A percentile compares a stretch with the other conserved stretches of the same genome.
Conservation (phyloP, 1,140 invertebrate species). For the Anthonomus grandis region DNA sequence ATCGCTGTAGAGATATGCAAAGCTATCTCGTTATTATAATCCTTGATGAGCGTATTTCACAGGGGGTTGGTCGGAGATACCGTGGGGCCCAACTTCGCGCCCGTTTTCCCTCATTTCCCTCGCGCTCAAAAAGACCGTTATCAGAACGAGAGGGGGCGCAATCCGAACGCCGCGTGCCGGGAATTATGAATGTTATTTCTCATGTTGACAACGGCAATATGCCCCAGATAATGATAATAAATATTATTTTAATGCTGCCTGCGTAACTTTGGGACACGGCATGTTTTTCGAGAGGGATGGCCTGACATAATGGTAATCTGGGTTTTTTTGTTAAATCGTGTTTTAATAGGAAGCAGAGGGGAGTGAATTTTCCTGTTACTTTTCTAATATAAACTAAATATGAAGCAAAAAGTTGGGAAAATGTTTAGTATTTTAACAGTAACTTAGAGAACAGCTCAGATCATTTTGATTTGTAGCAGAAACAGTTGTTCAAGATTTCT, state of each 20-base stretch:
- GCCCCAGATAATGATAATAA: conserved; percentile 35
- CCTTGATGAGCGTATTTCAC: conserved; percentile 44
- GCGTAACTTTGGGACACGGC: conserved; percentile 15
- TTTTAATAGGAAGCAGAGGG: too few species aligned
- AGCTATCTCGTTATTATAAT: conserved; percentile 46
- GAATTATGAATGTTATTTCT: conserved; percentile 40
- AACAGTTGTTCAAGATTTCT: too few species aligned
- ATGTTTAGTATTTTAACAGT: too few species aligned
- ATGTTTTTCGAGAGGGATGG: conserved; percentile 18
- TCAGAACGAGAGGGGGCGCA: conserved; percentile 23
- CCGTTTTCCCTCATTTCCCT: conserved; percentile 13
- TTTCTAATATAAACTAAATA: too few species aligned
- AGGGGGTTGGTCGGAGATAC: conserved; percentile 19
- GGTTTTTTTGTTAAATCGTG: too few species aligned
- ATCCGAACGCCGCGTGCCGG: conserved; percentile 29
- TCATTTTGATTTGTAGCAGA: too few species aligned
- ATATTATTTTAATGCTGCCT: conserved; percentile 35
- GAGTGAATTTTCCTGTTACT: too few species aligned
- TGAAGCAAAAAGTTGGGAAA: too few species aligned
- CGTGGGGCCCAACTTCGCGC: conserved; percentile 13
- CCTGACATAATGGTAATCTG: too few species aligned
- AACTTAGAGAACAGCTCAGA: too few species aligned
- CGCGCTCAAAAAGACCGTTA: conserved; percentile 25
- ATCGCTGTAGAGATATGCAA: conserved; percentile 44
- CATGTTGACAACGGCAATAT: conserved; percentile 37